Conservation (phyloP, 2,113 vertebrate genomes). For the Catagonus wagneri region DNA sequence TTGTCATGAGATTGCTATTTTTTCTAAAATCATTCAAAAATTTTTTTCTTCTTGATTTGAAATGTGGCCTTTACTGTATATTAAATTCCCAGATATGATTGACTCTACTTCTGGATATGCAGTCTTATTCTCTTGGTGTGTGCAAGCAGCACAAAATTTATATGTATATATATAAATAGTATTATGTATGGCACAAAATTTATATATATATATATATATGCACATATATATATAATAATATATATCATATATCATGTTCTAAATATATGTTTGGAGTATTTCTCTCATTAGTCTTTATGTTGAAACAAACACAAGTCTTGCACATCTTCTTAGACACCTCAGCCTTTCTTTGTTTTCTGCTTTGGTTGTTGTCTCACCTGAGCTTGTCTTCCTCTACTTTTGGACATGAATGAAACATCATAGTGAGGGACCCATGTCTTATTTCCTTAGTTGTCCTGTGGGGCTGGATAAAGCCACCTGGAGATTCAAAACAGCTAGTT, state of each 20-base stretch:
- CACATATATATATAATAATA: neutral
- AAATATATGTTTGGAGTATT: neutral
- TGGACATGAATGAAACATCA: neutral
- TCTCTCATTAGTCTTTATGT: neutral
- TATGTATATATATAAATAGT: too few relatives aligned
- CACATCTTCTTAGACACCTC: neutral
- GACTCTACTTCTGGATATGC: neutral
- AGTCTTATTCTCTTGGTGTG: neutral
- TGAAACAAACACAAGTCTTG: neutral
- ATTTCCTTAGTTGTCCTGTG: neutral
- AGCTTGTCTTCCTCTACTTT: neutral
- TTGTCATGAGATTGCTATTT: neutral
- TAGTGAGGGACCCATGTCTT: neutral
- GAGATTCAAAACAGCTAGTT: neutral
- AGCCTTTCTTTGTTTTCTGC: neutral
- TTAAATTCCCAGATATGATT: neutral
- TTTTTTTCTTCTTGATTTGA: constrained; percentile 4
- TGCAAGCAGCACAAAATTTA: neutral
- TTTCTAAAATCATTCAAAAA: neutral
- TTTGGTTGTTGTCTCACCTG: neutral
- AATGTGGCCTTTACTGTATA: neutral
- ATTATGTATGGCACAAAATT: neutral
- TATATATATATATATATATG: too few relatives aligned
- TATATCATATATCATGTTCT: neutral
- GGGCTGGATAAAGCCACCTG: neutral